These are phyloP conservation scores for Chrysolina oricalcia DNA, from an alignment of 2,888 invertebrate species.

Conservation along the genomic window DNA sequence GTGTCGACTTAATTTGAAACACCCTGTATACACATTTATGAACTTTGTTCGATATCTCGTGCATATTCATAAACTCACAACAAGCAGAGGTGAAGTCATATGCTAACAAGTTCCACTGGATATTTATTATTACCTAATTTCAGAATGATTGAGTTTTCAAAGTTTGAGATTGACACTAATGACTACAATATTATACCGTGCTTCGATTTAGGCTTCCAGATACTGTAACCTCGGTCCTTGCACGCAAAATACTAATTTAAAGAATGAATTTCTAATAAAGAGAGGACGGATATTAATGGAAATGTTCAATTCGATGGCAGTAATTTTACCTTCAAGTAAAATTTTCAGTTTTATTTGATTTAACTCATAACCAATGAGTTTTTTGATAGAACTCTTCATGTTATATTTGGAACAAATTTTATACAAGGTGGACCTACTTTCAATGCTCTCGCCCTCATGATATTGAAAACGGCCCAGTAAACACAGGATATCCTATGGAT, in stretches of 20 bases:
- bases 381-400: no score
- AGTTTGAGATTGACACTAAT: slow-evolving; percentile 18
- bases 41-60: background rate
- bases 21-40: no score
- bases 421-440: no score
- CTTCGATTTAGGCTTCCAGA: slow-evolving; percentile 10
- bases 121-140: slow-evolving; percentile 13
- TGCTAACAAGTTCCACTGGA: background rate
- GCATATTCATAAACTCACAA: background rate
- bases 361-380: no score
- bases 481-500: no score
- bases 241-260: slow-evolving; percentile 11
- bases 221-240: background rate
- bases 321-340: no score
- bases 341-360: no score
- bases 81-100: background rate
- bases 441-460: no score
- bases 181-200: slow-evolving; percentile 2
- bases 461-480: no score
- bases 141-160: slow-evolving; percentile 21
- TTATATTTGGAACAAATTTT: no score
- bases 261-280: slow-evolving; percentile 1
- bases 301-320: background rate
- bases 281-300: background rate
- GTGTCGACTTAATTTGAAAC: no score